Evolutionary conservation across 2,113 vertebrate genomes (phyloP).

Genomic region (Nothoprocta pentlandii): DNA sequence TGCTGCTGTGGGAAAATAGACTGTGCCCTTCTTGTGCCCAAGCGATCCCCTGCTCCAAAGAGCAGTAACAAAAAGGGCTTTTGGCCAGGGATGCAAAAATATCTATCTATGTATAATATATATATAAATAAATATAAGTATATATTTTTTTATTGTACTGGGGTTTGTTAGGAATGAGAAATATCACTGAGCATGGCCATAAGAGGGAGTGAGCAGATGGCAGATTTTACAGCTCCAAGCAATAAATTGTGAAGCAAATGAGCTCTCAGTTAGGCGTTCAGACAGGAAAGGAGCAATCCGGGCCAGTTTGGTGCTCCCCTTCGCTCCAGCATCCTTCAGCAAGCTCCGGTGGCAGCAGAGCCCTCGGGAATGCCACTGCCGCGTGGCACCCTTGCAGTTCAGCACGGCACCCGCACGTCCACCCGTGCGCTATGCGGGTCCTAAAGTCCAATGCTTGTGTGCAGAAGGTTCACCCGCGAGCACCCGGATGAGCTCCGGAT

Average conservation of each 20-base stretch:
- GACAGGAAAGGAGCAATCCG: not conserved
- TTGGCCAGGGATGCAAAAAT: not conserved
- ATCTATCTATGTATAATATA: not conserved
- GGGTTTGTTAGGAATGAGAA: not conserved
- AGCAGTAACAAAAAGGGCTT: not conserved
- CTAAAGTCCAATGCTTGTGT: accelerated
- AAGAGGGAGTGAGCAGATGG: constrained; percentile 18
- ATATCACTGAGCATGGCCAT: not conserved
- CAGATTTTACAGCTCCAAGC: constrained; percentile 8
- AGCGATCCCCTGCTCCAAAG: not conserved
- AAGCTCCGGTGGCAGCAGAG: not conserved
- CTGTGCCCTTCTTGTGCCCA: accelerated
- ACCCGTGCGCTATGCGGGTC: accelerated
- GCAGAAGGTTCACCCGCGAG: not conserved
- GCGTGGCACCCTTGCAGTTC: accelerated
- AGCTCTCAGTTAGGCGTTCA: not conserved
- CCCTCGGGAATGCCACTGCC: not conserved
- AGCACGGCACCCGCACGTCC: too few species aligned
- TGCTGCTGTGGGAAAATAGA: not conserved
- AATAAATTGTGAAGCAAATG: constrained; percentile 6
- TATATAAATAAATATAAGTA: too few species aligned
- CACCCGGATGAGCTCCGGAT: accelerated
- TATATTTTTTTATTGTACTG: not conserved
- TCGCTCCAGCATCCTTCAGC: not conserved
- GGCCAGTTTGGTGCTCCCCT: not conserved